Conservation (phyloP, 2,797 vertebrate species). For the Artibeus jamaicensis region DNA sequence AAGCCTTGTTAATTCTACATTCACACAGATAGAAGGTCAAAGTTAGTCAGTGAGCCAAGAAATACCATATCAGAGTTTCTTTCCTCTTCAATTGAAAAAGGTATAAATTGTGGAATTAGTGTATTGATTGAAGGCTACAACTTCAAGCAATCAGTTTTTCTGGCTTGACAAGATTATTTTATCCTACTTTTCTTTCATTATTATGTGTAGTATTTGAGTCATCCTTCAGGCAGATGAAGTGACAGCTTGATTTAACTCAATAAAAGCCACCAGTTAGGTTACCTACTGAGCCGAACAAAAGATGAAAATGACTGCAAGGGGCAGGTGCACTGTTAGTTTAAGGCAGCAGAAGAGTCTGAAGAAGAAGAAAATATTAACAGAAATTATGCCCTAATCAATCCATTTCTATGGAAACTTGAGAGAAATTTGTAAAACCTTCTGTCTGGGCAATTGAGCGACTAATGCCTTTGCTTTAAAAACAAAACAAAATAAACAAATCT, state of each 20-base stretch:
- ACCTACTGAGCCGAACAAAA: conserved; percentile 95
- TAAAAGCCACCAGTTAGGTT: conserved; percentile 97
- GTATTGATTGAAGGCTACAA: conserved; percentile 97
- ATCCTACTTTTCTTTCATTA: conserved; percentile 99
- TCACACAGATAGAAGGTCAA: conserved; percentile 97
- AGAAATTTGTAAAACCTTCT: conserved; percentile 83
- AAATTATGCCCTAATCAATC: conserved; percentile 93
- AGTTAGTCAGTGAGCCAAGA: conserved; percentile 99
- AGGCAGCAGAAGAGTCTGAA: conserved; percentile 86
- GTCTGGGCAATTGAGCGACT: conserved; percentile 71
- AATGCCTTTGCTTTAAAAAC: conserved; percentile 63
- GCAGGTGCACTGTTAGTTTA: conserved; percentile 85
- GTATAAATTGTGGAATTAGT: conserved; percentile 99
- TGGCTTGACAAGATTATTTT: conserved; percentile 99
- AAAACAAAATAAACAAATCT: conserved; percentile 65
- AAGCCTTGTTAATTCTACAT: conserved; percentile 94
- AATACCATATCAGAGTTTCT: conserved; percentile 98
- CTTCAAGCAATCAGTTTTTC: conserved; percentile 99
- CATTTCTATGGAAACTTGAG: conserved; percentile 92
- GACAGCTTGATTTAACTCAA: conserved; percentile 99
- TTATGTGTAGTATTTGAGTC: conserved; percentile 99
- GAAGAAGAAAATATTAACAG: conserved; percentile 88
- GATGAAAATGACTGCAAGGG: conserved; percentile 84
- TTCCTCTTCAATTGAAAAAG: conserved; percentile 93
- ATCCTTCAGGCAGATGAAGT: conserved; percentile 98